Conservation (phyloP, 2,888 invertebrate species). For the Phengaris arion region DNA sequence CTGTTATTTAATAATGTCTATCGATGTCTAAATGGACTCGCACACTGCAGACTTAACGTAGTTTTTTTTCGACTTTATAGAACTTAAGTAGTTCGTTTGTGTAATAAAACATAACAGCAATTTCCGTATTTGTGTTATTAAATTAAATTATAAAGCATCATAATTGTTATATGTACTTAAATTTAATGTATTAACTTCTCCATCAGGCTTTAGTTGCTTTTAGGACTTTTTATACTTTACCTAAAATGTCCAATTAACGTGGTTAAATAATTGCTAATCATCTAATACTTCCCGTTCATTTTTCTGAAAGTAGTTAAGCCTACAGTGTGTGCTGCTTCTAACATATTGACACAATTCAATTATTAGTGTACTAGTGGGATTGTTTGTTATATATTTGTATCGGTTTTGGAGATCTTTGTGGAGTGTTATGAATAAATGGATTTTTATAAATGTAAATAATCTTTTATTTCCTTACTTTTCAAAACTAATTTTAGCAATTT, state of each 20-base stretch:
- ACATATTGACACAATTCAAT: slow-evolving; percentile 44
- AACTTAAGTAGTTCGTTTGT: background rate
- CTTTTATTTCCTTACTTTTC: slow-evolving; percentile 26
- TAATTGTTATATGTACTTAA: too few relatives aligned
- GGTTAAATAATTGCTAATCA: background rate
- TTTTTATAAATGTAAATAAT: slow-evolving; percentile 55
- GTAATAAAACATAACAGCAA: background rate
- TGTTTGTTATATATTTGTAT: slow-evolving; percentile 65
- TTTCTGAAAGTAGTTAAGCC: background rate
- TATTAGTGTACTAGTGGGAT: slow-evolving; percentile 55
- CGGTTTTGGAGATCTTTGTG: slow-evolving; percentile 64
- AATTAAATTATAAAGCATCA: too few relatives aligned
- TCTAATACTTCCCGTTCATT: background rate
- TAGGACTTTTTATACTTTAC: too few relatives aligned
- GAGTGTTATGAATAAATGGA: slow-evolving; percentile 66
- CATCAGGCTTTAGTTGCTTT: too few relatives aligned
- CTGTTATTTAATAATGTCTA: background rate
- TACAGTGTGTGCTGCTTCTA: slow-evolving; percentile 8
- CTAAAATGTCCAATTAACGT: background rate
- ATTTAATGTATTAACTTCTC: too few relatives aligned
- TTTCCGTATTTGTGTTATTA: too few relatives aligned
- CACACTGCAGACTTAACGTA: slow-evolving; percentile 9
- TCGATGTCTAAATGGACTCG: slow-evolving; percentile 21
- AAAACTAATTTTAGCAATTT: background rate
- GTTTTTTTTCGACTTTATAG: background rate